Evolutionary conservation across 2,888 invertebrate genomes (phyloP), one percentile per base, ranked within the genome.

Genomic region (Scaptomyza reducta): DNA sequence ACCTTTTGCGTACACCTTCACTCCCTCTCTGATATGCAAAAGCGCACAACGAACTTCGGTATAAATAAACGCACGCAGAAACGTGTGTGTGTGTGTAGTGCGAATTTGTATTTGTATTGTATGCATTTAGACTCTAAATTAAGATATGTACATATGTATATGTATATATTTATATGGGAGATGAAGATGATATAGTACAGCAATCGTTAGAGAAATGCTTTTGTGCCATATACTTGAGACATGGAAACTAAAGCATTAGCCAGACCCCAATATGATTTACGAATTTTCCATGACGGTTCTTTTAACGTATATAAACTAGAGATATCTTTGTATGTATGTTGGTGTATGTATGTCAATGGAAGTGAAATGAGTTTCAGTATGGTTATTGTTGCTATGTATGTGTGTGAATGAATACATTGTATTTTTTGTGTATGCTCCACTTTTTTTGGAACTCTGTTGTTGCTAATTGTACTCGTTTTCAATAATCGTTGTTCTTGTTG

Each of bases 1-100:
- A 70, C 78, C 72, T 69, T 29, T 22, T 22, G 22, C 22, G 14
- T 42, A 25, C 44, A 14, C 29, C 27, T 11, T 33, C 53, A 9
- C 38, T 18, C 16, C 13, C 7, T 18, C 11, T 7, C 27, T 42
- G 10, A 73, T 77, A 83, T 79, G 84, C 82, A 83, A 79, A 75
- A 62, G 40, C 53, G 51, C 50, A 35, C 58, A 72, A 47, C 53
- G 44, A 63, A 69, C 56, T 67, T 60, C 54, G 59, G 82, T 85
- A 77, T 74, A 81, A 85, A 81, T 82, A 82, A 83, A 70, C 38
- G 31, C 63, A 79, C 85, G 74, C 82, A 79, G 58, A 76, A 69
- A 65, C n/a, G n/a, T 69, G 66, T 57, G 66, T 79, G 64, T 16
- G 40, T 16, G 16, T 78, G 56, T 60, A 38, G 60, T 49, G 61